Evolutionary conservation across 2,797 vertebrate species (phyloP).

Genomic region (Myioborus melanocephalus): DNA sequence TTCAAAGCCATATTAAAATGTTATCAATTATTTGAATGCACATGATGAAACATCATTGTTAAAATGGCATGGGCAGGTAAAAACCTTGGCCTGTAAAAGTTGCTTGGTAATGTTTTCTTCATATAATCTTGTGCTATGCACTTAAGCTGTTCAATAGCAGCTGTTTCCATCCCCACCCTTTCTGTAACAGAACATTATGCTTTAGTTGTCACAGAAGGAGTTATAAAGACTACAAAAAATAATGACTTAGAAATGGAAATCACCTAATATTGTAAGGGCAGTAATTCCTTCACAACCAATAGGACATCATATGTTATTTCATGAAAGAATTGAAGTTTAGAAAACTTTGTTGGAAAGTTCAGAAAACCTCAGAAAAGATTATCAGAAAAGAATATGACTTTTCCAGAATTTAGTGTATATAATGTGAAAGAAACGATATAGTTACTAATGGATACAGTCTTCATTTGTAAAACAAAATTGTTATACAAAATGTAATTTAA

Average conservation of each 20-base stretch:
- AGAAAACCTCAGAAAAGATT: not conserved
- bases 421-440: not conserved
- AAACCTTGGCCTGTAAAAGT: not conserved
- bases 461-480: not conserved
- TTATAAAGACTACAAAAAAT: not conserved
- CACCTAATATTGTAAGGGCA: not conserved
- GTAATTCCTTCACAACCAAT: not conserved
- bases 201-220: not conserved
- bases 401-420: not conserved
- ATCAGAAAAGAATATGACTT: not conserved
- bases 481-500: not conserved
- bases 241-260: not conserved
- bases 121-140: not conserved
- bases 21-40: not conserved
- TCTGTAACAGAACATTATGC: not conserved
- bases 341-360: not conserved
- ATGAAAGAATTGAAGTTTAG: not conserved
- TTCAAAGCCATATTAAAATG: not conserved
- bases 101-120: not conserved
- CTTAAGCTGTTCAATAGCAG: not conserved
- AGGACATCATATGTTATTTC: accelerated
- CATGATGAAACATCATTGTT: not conserved
- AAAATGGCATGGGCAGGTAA: not conserved
- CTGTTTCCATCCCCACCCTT: not conserved
- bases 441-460: not conserved